Base-by-base conservation (phyloP, 2,113 vertebrate genomes). In the Pachyramphus minor region DNA sequence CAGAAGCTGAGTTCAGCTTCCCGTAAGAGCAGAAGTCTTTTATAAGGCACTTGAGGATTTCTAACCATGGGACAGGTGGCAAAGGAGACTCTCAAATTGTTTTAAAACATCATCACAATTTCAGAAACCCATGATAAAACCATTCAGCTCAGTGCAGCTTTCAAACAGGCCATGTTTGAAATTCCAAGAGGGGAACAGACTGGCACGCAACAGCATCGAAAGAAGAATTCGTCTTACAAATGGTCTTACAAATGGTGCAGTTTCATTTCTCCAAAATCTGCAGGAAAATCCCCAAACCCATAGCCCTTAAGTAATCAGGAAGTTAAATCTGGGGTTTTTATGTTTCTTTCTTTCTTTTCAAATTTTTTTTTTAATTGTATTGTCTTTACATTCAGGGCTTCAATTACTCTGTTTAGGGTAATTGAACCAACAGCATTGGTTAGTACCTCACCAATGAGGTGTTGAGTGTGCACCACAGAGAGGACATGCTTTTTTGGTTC, bases 241-340 rank as follows among this genome's bases (percentile, higher is more conserved):
- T n/a, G 2, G 42, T 77, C 73, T 93, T 89, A 79, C 41, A 52
- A 49, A 67, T 8, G 3, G 33, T 25, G 35, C 8, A 58, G 63
- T 94, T 96, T 96, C 77, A 59, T 52, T 95, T 90, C 90, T 91
- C 72, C 4, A 82, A 91, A 84, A 60, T 33, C 53, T 41, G 33
- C 44, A 42, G 44, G 4, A 90, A 75, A 75, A 47, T 16, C n/a
- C 45, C 2, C 45, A 88, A 88, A 31, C 42, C 17, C 62, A 19
- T 16, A 58, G 49, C 16, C 31, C 45, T 49, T 33, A n/a, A 22
- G 53, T 12, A 92, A 75, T 39, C 16, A 4, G 1, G 56, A 66
- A 89, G 35, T 58, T 56, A 78, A 91, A 31, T 53, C 53, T 67
- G 30, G 2, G 35, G 89, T 73, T 83, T 39, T 72, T 60, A 5